Evolutionary conservation across 2,797 vertebrate genomes (phyloP).

Genomic region (Gila robusta): DNA sequence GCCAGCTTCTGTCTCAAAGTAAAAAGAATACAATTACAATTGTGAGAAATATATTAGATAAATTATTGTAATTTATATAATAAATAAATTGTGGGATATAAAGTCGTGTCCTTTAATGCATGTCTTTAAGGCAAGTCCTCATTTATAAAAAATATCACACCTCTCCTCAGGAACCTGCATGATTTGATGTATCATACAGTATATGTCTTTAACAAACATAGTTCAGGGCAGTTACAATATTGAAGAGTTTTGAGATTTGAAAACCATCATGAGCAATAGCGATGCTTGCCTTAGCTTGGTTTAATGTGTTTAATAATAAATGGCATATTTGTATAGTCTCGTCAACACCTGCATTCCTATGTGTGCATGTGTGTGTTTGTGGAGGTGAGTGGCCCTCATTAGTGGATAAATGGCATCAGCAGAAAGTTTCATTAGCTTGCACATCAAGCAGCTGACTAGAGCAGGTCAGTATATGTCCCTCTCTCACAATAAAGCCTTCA

Average conservation of each 20-base stretch:
- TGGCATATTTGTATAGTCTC: conserved; percentile 11
- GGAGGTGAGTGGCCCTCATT: conserved; percentile 57
- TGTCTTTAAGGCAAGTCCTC: not conserved
- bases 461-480: conserved; percentile 37
- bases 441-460: conserved; percentile 49
- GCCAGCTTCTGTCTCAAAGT: not conserved
- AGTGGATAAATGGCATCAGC: conserved; percentile 59
- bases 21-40: not conserved
- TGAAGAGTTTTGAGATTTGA: not conserved
- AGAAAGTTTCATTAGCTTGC: conserved; percentile 57
- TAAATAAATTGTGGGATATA: too few species aligned
- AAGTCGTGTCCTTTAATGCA: not conserved
- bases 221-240: not conserved
- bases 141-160: not conserved
- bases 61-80: not conserved
- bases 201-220: conserved; percentile 24
- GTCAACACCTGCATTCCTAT: conserved; percentile 44
- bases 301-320: conserved; percentile 15
- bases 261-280: not conserved
- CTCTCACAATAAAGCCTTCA: conserved; percentile 43
- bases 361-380: conserved; percentile 24
- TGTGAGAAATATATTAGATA: not conserved
- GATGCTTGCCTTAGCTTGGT: not conserved
- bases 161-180: too few species aligned
- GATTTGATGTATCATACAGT: not conserved